Conservation (phyloP, 2,888 invertebrate genomes). For the Caenorhabditis plicata region DNA sequence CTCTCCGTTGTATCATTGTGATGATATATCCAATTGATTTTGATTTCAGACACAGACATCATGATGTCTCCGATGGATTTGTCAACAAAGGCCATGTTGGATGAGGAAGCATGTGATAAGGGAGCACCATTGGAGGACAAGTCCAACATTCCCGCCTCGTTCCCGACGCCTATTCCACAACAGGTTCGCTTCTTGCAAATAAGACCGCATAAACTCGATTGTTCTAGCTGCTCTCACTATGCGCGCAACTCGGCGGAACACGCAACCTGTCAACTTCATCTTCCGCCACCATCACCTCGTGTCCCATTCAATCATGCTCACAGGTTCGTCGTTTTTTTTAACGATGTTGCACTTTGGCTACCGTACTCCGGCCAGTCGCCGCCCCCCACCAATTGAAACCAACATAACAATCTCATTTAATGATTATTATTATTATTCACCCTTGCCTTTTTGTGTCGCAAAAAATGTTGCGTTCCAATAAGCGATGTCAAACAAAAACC, state of each 20-base stretch:
- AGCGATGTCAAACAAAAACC: too few species aligned
- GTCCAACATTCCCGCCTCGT: conserved; percentile 16
- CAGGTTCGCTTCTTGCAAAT: too few species aligned
- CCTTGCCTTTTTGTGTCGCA: not conserved
- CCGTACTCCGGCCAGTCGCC: conserved; percentile 23
- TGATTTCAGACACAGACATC: conserved; percentile 26
- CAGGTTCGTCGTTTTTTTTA: conserved; percentile 7
- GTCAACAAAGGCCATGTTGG: conserved; percentile 23
- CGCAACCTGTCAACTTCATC: conserved; percentile 27
- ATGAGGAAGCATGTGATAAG: conserved; percentile 10
- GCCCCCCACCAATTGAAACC: conserved; percentile 26
- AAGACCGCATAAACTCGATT: not conserved
- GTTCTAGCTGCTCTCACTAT: conserved; percentile 34
- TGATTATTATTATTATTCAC: conserved; percentile 26
- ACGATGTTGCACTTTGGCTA: conserved; percentile 5
- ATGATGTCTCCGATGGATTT: conserved; percentile 42
- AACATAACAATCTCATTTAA: too few species aligned
- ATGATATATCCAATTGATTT: not conserved
- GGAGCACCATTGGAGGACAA: conserved; percentile 22
- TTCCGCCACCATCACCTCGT: conserved; percentile 21
- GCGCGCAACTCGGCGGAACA: conserved; percentile 38
- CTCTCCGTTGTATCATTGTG: too few species aligned
- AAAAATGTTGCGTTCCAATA: too few species aligned
- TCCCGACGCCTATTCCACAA: conserved; percentile 23
- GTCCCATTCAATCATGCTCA: conserved; percentile 34